These are phyloP conservation scores for Paraescarpia echinospica DNA, from an alignment of 1,140 invertebrate species.

Conservation along the genomic window DNA sequence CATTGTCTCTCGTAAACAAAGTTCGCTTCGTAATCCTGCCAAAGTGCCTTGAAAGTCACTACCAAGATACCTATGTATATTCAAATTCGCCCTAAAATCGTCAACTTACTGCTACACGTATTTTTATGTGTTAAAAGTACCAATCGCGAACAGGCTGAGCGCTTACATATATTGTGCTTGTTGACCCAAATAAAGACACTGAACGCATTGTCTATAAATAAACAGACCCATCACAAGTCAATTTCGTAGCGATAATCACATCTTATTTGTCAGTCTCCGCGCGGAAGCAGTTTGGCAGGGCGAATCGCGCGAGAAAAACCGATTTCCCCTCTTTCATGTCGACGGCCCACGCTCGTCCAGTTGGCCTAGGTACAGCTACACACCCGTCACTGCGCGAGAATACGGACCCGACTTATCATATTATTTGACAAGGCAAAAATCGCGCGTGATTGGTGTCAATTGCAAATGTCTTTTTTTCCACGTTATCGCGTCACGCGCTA, in stretches of 20 bases:
- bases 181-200: background rate
- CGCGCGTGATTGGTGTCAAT: background rate
- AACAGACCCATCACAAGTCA: background rate
- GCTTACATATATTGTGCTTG: background rate
- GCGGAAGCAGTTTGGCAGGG: background rate
- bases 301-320: background rate
- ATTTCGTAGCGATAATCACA: background rate
- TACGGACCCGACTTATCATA: background rate
- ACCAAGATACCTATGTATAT: background rate
- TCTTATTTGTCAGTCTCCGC: background rate
- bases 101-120: too few species aligned
- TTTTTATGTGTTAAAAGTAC: too few species aligned
- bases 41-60: background rate
- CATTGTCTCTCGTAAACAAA: background rate
- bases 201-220: background rate
- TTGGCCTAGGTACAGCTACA: background rate
- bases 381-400: background rate
- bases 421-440: background rate
- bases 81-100: too few species aligned
- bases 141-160: background rate
- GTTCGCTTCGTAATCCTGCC: background rate
- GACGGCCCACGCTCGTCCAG: background rate
- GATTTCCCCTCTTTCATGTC: background rate
- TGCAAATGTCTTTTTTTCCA: background rate
- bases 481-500: background rate